A percentile compares a stretch with the other conserved stretches of the same genome.
phyloP scores from a whole-genome alignment of 37 sponge, comb jelly and placozoan species.

The Hormiphora californensis region DNA sequence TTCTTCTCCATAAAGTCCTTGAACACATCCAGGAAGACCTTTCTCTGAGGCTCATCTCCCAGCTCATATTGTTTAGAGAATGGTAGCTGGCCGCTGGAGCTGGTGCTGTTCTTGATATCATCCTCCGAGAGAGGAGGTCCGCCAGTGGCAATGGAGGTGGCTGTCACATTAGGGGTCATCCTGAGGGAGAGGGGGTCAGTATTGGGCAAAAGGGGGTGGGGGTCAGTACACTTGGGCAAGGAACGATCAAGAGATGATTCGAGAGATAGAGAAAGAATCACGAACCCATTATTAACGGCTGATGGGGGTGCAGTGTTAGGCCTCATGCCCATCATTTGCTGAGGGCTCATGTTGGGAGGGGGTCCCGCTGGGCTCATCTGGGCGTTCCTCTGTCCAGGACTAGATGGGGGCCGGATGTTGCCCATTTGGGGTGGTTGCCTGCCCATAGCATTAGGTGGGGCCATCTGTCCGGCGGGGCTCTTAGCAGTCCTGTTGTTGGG shows the following conservation, averaged over 20 bases:
- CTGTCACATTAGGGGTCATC: constrained; percentile 19
- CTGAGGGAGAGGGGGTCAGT: neutral
- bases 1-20: constrained; percentile 37
- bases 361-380: neutral
- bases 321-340: neutral
- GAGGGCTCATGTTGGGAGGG: neutral
- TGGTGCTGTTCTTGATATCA: constrained; percentile 6
- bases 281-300: neutral
- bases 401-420: no score
- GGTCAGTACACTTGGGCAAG: no score
- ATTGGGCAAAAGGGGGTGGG: no score
- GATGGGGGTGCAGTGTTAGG: neutral
- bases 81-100: neutral
- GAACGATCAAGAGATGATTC: no score
- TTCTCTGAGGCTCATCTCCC: constrained; percentile 29
- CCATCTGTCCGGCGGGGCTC: no score
- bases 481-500: no score
- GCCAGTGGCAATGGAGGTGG: neutral
- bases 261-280: no score
- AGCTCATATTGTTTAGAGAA: constrained; percentile 31
- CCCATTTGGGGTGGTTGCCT: no score
- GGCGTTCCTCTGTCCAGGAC: neutral
- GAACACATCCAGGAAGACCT: constrained; percentile 16
- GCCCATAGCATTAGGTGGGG: no score
- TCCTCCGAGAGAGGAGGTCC: constrained; percentile 5